phyloP scores from a whole-genome alignment of 2,888 invertebrate genomes.

The Panzeria rudis region DNA sequence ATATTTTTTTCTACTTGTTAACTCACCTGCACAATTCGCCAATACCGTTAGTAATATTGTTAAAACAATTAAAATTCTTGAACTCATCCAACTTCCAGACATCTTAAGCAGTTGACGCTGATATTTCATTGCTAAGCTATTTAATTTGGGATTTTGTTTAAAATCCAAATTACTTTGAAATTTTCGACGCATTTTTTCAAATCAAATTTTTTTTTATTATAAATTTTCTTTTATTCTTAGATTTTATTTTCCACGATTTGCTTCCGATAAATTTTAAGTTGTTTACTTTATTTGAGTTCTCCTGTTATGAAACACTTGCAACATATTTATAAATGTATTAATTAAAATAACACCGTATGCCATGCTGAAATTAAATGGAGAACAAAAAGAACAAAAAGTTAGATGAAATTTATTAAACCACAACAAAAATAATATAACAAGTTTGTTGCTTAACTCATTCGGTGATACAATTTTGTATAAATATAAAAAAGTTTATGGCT shows the following conservation, averaged over 20 bases:
- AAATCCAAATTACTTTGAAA: slow-evolving; percentile 57
- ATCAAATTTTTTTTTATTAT: neutral
- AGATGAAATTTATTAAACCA: neutral
- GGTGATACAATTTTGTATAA: neutral
- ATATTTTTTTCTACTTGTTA: neutral
- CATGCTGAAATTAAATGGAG: slow-evolving; percentile 55
- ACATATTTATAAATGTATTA: slow-evolving; percentile 49
- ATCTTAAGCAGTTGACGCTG: slow-evolving; percentile 10
- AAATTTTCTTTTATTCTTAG: slow-evolving; percentile 2
- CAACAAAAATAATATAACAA: slow-evolving; percentile 19
- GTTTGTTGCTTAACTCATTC: slow-evolving; percentile 44
- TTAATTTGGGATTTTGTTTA: slow-evolving; percentile 25
- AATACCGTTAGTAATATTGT: slow-evolving; percentile 44
- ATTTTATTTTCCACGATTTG: neutral
- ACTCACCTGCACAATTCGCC: slow-evolving; percentile 67
- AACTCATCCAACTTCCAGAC: slow-evolving; percentile 40
- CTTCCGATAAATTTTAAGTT: slow-evolving; percentile 7
- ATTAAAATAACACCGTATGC: slow-evolving; percentile 16
- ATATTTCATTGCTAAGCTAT: slow-evolving; percentile 37
- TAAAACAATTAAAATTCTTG: slow-evolving; percentile 41
- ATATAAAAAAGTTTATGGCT: slow-evolving; percentile 32
- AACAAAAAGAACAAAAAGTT: slow-evolving; percentile 5
- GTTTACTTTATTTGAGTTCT: slow-evolving; percentile 48
- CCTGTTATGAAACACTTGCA: slow-evolving; percentile 36
- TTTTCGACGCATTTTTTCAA: slow-evolving; percentile 65